Evolutionary conservation across 2,888 invertebrate genomes (phyloP), one percentile per base, ranked within the genome.

Genomic region (Dynastes hyllus): DNA sequence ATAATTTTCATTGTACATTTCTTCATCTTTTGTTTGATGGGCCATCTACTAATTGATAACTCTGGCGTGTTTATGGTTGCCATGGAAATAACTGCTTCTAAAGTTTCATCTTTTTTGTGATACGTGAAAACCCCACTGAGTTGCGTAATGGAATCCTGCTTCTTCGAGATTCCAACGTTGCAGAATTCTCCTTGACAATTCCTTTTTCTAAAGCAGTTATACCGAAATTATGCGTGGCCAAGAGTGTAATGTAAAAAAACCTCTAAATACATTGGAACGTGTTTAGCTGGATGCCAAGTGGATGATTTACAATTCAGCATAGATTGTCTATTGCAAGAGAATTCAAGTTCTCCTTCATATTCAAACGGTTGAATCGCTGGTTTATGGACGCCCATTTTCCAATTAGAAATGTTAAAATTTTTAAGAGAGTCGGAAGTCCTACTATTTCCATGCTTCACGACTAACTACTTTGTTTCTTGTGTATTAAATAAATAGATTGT

Each of bases 251-350:
- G 90, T 5, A 93, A 85, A 84, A 92, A 93, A 0, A 93, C 94
- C 85, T 93, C 93, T 75, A 91, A 89, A 84, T 93, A 93, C 92
- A 93, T 92, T 0, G 92, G 92, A 2, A 86, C 89, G 40, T 90
- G 89, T 50, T 89, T 91, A 40, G 90, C 89, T 0, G 92, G 90
- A 82, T 92, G 89, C 84, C 88, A 90, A 0, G 92, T 92, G 77
- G 87, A 87, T 0, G 92, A 91, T 2, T 85, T 83, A 83, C 90
- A 93, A 84, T 92, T 92, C 37, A 92, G 89, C 89, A 92, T 90
- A 0, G 93, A 93, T 82, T 93, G 93, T 9, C 93, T 93, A 86
- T 91, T 85, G 61, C 91, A 92, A 67, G 84, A 83, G 84, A 93
- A 93, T 81, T 90, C 91, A 67, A 93, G 83, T 78, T 91, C 90